Conservation (phyloP, 2,113 vertebrate species). For the Carettochelys insculpta region DNA sequence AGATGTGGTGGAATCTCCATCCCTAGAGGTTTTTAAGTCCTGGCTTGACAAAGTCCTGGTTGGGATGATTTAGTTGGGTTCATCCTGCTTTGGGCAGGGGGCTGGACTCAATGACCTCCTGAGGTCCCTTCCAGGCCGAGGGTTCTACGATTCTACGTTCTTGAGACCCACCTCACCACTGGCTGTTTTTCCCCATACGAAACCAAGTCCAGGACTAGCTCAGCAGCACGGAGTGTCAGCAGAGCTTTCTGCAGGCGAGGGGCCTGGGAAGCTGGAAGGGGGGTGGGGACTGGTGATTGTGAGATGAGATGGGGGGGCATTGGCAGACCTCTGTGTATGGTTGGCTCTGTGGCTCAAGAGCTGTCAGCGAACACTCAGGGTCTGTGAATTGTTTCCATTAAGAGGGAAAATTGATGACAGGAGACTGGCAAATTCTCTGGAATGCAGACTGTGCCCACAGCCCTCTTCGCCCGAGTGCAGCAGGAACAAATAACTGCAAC, state of each 20-base stretch:
- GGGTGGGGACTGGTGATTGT: not conserved
- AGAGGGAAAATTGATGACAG: not conserved
- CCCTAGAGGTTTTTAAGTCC: no score
- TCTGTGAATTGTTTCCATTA: not conserved
- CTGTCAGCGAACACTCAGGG: not conserved
- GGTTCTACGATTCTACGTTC: no score
- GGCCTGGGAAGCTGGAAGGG: not conserved
- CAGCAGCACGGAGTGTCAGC: not conserved
- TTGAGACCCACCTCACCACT: not conserved
- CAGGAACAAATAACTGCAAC: not conserved
- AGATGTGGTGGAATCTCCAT: no score
- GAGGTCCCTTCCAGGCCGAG: no score
- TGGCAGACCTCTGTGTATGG: not conserved
- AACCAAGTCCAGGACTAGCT: not conserved
- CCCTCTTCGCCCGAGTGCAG: not conserved
- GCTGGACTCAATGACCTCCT: no score
- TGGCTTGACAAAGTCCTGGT: no score
- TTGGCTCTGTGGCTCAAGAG: not conserved
- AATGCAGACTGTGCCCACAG: not conserved
- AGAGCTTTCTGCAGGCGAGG: not conserved
- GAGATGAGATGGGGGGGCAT: not conserved
- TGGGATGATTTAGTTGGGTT: no score
- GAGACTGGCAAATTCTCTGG: not conserved
- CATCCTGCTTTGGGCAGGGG: no score
- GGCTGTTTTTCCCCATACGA: not conserved